These are phyloP conservation scores for Chionodraco myersi DNA, from an alignment of 2,113 vertebrate species.

Conservation along the genomic window DNA sequence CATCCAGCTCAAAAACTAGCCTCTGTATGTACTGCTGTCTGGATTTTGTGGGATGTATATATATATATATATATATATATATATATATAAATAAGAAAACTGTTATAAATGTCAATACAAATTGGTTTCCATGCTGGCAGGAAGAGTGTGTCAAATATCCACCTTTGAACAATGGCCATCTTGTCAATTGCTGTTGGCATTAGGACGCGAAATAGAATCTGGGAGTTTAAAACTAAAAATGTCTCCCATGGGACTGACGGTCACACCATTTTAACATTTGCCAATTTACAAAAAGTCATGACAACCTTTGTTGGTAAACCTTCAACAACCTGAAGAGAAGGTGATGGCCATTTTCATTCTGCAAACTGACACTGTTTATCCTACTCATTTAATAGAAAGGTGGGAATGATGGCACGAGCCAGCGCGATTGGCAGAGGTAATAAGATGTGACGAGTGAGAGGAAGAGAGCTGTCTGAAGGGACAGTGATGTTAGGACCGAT, in stretches of 20 bases:
- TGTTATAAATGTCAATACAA: neutral
- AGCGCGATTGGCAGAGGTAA: constrained; percentile 36
- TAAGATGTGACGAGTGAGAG: constrained; percentile 40
- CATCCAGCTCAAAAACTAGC: neutral
- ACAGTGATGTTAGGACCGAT: constrained; percentile 33
- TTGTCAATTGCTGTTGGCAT: neutral
- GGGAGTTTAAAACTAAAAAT: neutral
- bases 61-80: too few relatives aligned
- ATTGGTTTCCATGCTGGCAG: neutral
- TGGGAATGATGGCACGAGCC: neutral
- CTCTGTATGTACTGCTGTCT: neutral
- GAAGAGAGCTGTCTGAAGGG: constrained; percentile 25
- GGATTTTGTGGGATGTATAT: neutral
- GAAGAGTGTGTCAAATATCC: neutral
- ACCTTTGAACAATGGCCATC: neutral
- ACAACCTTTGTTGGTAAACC: constrained; percentile 15
- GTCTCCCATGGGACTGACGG: neutral
- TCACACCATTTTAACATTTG: constrained; percentile 24
- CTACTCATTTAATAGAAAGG: constrained; percentile 22
- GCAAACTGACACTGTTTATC: constrained; percentile 21
- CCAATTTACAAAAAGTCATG: constrained; percentile 1
- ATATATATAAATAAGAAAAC: neutral
- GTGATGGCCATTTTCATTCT: constrained; percentile 22
- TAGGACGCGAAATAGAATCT: neutral
- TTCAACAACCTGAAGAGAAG: neutral